Evolutionary conservation across 2,797 vertebrate species (phyloP).

Genomic region (Urosaurus nigricauda): DNA sequence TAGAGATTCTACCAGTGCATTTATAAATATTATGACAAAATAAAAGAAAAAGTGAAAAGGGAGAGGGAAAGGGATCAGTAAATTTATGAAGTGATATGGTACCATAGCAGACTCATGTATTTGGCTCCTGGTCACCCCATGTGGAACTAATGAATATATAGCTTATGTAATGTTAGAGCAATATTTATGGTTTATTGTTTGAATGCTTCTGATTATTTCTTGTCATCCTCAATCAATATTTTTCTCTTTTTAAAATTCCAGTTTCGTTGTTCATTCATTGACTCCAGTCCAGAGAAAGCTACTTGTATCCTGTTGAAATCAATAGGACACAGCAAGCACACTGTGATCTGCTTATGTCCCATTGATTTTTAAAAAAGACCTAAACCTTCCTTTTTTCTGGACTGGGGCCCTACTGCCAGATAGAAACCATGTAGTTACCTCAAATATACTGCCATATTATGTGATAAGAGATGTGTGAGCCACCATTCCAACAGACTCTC

Average conservation of each 20-base stretch:
- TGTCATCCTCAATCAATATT: conserved; percentile 31
- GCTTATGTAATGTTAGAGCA: conserved; percentile 32
- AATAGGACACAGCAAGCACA: neutral
- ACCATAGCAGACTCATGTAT: conserved; percentile 9
- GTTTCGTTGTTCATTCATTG: conserved; percentile 16
- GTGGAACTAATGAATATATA: conserved; percentile 39
- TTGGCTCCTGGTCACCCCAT: conserved; percentile 30
- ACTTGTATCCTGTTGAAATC: neutral
- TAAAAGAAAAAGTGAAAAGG: neutral
- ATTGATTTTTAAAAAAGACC: neutral
- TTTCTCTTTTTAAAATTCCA: conserved; percentile 25
- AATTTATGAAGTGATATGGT: conserved; percentile 19
- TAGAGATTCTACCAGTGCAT: neutral
- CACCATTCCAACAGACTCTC: neutral
- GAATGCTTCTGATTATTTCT: conserved; percentile 37
- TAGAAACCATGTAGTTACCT: neutral
- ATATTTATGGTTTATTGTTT: conserved; percentile 40
- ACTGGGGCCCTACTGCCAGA: neutral
- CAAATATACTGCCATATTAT: neutral
- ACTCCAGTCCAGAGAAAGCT: conserved; percentile 23
- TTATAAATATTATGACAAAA: conserved; percentile 17
- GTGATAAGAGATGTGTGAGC: neutral
- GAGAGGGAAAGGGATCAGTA: neutral
- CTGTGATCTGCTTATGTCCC: neutral
- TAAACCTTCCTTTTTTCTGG: neutral